Evolutionary conservation across 23 tunicate genomes (phyloP).

Genomic region (Diplosoma virens): DNA sequence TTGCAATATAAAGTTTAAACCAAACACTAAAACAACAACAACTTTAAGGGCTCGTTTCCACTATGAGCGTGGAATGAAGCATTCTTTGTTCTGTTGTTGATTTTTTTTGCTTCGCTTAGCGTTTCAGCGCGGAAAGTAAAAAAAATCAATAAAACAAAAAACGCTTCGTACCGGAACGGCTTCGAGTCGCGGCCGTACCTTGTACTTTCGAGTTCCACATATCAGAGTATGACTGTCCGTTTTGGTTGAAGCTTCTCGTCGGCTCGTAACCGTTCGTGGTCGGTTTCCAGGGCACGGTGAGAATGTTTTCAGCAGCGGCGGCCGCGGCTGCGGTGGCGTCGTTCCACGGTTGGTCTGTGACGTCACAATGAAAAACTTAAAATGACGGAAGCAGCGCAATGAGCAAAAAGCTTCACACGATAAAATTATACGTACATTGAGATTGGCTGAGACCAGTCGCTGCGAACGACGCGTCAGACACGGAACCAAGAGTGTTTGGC

Average conservation of each 20-base stretch:
- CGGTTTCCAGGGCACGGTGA: constrained; percentile 67
- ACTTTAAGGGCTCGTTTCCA: too few species aligned
- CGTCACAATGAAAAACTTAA: neutral
- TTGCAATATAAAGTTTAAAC: too few species aligned
- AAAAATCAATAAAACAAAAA: too few species aligned
- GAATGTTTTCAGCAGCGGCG: constrained; percentile 42
- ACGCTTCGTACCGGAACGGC: too few species aligned
- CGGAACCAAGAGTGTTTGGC: constrained; percentile 27
- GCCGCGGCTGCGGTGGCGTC: constrained; percentile 32
- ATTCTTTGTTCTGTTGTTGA: too few species aligned
- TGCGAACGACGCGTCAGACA: constrained; percentile 19
- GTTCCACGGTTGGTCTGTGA: constrained; percentile 48
- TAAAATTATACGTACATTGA: neutral
- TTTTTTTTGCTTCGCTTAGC: too few species aligned
- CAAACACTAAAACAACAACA: too few species aligned
- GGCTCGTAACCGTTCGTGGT: constrained; percentile 67
- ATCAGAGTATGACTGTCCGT: constrained; percentile 35
- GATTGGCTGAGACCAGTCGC: constrained; percentile 11
- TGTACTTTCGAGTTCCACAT: constrained; percentile 54
- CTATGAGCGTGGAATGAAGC: too few species aligned
- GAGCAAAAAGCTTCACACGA: neutral
- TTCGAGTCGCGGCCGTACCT: too few species aligned
- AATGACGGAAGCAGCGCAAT: neutral
- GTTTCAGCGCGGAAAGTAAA: too few species aligned
- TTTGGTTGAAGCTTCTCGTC: constrained; percentile 21